Evolutionary conservation across 1,140 invertebrate species (phyloP).

Genomic region (Bombus pascuorum): DNA sequence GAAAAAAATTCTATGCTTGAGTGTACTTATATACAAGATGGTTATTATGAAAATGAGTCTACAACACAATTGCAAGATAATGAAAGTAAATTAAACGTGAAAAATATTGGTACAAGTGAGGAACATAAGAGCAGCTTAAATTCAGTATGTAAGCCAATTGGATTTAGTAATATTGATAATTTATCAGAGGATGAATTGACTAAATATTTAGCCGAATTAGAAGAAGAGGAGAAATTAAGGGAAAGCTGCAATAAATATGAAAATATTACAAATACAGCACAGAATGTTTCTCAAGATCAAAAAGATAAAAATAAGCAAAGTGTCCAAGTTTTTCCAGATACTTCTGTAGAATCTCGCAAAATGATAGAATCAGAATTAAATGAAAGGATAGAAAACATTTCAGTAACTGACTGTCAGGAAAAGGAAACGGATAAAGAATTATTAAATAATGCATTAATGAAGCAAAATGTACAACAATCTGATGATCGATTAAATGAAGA

Average conservation of each 20-base stretch:
- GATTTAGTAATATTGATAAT: slow-evolving; percentile 80
- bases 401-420: slow-evolving; percentile 74
- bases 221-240: slow-evolving; percentile 77
- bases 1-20: slow-evolving; percentile 1
- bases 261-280: slow-evolving; percentile 32
- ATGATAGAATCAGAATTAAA: slow-evolving; percentile 73
- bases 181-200: slow-evolving; percentile 84
- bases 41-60: neutral
- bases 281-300: slow-evolving; percentile 27
- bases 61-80: neutral
- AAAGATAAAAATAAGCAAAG: slow-evolving; percentile 63
- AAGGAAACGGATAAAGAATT: slow-evolving; percentile 35
- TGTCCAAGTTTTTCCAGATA: slow-evolving; percentile 74
- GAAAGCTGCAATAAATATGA: neutral
- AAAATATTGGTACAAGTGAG: neutral
- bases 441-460: neutral
- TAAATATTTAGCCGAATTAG: slow-evolving; percentile 84
- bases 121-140: slow-evolving; percentile 18
- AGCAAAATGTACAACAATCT: slow-evolving; percentile 13
- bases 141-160: slow-evolving; percentile 47
- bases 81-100: neutral
- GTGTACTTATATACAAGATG: neutral
- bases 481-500: slow-evolving; percentile 27
- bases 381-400: slow-evolving; percentile 76
- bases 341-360: slow-evolving; percentile 71